Conservation (phyloP, 2,113 vertebrate species). For the Calidris pygmaea region DNA sequence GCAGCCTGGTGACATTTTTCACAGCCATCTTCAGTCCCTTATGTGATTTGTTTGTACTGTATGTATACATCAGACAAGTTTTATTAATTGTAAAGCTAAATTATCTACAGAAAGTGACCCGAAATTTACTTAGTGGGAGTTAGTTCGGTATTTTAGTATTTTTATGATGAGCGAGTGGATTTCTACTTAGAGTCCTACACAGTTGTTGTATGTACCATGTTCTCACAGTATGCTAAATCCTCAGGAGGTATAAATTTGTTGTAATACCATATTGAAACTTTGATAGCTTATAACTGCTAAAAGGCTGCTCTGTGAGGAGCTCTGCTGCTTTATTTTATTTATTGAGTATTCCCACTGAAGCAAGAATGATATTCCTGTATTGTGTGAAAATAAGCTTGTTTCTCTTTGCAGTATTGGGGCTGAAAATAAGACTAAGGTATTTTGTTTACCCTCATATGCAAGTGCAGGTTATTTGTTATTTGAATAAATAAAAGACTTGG, state of each 20-base stretch:
- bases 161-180: neutral
- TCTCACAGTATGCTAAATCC: neutral
- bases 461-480: neutral
- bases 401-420: neutral
- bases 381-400: neutral
- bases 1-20: neutral
- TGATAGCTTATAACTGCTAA: neutral
- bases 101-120: neutral
- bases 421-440: neutral
- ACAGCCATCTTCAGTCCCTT: neutral
- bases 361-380: neutral
- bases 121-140: neutral
- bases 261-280: neutral
- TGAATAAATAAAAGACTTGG: neutral
- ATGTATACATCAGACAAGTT: neutral
- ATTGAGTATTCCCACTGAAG: neutral
- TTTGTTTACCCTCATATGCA: neutral
- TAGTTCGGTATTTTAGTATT: neutral
- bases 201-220: rapidly evolving
- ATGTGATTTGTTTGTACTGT: neutral
- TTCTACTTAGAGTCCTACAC: neutral
- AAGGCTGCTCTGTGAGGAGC: neutral
- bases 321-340: neutral
- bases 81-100: neutral
- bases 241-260: neutral